These are phyloP conservation scores for Lepisosteus osseus DNA, from an alignment of 2,113 vertebrate genomes.

Conservation along the genomic window DNA sequence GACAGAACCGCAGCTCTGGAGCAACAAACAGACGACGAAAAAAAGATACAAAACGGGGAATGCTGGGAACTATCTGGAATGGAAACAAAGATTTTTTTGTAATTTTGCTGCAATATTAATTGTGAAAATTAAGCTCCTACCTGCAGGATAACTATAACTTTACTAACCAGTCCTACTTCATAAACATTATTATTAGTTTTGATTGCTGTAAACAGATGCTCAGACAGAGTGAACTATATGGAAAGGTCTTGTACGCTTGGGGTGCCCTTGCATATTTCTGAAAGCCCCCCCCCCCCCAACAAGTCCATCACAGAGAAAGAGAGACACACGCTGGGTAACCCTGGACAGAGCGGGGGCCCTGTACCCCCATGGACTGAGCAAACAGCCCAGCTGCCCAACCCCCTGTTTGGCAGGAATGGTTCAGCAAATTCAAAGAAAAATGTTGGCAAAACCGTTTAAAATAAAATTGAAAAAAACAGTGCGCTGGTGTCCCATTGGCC, in stretches of 20 bases:
- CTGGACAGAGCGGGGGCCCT: no score
- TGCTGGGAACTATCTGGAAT: slow-evolving; percentile 24
- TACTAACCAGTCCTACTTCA: slow-evolving; percentile 34
- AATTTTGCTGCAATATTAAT: slow-evolving; percentile 24
- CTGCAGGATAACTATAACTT: slow-evolving; percentile 19
- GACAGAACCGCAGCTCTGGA: not conserved
- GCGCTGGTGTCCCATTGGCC: slow-evolving; percentile 33
- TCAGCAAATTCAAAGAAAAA: slow-evolving; percentile 20
- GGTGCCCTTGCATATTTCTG: no score
- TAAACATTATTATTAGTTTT: slow-evolving; percentile 21
- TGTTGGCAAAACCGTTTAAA: slow-evolving; percentile 50
- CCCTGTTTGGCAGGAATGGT: slow-evolving; percentile 30
- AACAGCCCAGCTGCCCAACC: no score
- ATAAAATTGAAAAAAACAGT: no score
- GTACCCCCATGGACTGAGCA: no score
- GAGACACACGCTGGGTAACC: no score
- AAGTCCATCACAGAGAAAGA: no score
- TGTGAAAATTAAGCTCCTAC: slow-evolving; percentile 25
- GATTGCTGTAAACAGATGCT: no score
- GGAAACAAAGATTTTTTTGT: slow-evolving; percentile 1
- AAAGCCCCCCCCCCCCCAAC: no score
- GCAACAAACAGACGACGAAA: not conserved
- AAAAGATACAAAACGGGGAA: not conserved
- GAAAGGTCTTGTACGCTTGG: no score
- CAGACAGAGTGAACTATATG: no score